Percentiles rank a stretch among this genome's conserved stretches.
These are phyloP conservation scores for Oceanites oceanicus DNA, from an alignment of 2,113 vertebrate genomes.

Conservation along the genomic window DNA sequence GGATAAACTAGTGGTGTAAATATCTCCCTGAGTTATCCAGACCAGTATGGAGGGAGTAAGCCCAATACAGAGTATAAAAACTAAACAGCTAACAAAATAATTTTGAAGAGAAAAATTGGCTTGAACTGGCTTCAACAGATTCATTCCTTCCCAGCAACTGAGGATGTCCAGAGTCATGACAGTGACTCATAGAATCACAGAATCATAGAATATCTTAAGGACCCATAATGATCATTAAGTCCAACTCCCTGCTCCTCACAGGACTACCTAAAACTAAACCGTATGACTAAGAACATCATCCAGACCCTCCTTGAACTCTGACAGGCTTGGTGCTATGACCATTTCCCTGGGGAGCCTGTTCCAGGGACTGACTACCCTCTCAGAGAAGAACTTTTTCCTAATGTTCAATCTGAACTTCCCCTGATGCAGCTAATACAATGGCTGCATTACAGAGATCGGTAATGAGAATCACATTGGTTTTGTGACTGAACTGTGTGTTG, in stretches of 20 bases:
- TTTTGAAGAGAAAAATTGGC: neutral
- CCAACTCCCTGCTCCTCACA: neutral
- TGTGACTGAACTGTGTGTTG: neutral
- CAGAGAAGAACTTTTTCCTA: neutral
- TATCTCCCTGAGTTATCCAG: neutral
- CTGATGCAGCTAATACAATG: neutral
- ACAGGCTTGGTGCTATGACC: neutral
- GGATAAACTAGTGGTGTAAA: neutral
- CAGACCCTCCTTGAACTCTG: neutral
- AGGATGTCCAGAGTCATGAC: neutral
- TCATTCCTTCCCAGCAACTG: neutral
- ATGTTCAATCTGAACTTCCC: neutral
- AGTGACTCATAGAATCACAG: neutral
- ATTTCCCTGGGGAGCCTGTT: neutral
- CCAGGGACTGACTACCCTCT: neutral
- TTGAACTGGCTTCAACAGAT: neutral
- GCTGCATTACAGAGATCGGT: neutral
- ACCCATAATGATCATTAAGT: fast-evolving
- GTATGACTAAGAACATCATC: neutral
- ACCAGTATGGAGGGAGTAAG: neutral
- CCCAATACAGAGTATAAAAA: neutral
- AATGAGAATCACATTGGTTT: neutral
- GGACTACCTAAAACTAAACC: neutral
- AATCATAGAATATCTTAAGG: neutral
- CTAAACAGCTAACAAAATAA: neutral